Base-by-base conservation (phyloP, 2,113 vertebrate genomes). In the Chaenogobius annularis region DNA sequence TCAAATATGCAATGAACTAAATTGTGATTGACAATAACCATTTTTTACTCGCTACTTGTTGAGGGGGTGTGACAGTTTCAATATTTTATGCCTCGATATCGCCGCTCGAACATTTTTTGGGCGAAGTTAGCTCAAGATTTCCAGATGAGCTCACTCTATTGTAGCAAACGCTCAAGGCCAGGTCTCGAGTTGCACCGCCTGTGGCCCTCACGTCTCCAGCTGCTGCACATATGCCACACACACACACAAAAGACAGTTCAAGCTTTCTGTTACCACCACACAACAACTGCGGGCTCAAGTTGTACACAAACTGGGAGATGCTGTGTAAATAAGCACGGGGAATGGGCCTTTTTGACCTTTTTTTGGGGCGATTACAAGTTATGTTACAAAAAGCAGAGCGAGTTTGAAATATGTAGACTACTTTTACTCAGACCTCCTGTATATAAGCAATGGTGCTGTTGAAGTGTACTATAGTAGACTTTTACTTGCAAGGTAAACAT, bases 191-290 rank as follows among this genome's bases (percentile, higher is more conserved):
- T 74, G 44, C 68, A 47, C 9, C 1, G 64, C 35, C 68, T 54
- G 31, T 37, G 54, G 37, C 10, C 54, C 70, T 68, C 54, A 63
- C 77, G 73, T 63, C 62, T 74, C 31, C 76, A 78, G 82, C 69
- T 80, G 80, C 70, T 77, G 19, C 55, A 40, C 19, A 2, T 9
- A 1, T 0, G 22, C 23, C 77, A 74, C 68, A 58, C 17, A 74
- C 68, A 58, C 17, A 44, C 37, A n/a, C 1, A 78, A 75, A 55
- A 65, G 73, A 66, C 54, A 84, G 15, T 83, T 81, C 62, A 70
- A 40, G 69, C 40, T 52, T 22, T 68, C 35, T 72, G 66, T 56
- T 67, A 58, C 54, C 40, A 11, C 12, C 70, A 66, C 20, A 47
- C 20, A 1, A 13, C 66, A 70, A n/a, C 35, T 58, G 68, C 10